phyloP scores from a whole-genome alignment of 2,888 invertebrate genomes.

The Diadegma fenestrale region DNA sequence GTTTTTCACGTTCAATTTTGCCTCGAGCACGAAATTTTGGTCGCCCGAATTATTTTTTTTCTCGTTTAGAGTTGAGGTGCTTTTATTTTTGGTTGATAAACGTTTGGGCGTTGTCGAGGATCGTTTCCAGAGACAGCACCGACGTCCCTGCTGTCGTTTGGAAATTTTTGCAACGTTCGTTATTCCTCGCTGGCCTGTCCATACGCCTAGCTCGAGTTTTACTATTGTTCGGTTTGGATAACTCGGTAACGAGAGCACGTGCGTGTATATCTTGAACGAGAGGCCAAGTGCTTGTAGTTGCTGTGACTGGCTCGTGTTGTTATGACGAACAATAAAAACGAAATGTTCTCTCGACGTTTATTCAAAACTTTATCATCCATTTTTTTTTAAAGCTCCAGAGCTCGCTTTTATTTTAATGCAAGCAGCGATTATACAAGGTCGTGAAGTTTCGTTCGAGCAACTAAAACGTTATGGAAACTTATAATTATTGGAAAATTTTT shows the following conservation, averaged over 20 bases:
- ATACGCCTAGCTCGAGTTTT: neutral
- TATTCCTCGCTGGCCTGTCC: neutral
- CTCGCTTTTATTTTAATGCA: neutral
- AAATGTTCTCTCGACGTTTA: neutral
- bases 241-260: conserved; percentile 25
- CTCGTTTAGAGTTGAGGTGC: neutral
- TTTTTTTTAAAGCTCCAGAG: neutral
- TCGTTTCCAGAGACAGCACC: conserved; percentile 1
- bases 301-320: neutral
- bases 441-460: neutral
- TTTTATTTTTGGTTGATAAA: neutral
- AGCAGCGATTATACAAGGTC: neutral
- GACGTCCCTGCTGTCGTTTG: conserved; percentile 23
- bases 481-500: neutral
- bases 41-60: neutral
- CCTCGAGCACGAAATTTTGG: too few relatives aligned
- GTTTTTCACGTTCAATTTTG: too few relatives aligned
- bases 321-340: conserved; percentile 17
- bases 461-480: neutral
- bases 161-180: conserved; percentile 4
- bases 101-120: neutral
- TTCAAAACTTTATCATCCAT: conserved; percentile 4
- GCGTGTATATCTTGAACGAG: conserved; percentile 12
- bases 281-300: neutral
- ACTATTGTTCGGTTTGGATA: neutral